phyloP scores from a whole-genome alignment of 1,140 invertebrate species.

The Lepidurus apus region DNA sequence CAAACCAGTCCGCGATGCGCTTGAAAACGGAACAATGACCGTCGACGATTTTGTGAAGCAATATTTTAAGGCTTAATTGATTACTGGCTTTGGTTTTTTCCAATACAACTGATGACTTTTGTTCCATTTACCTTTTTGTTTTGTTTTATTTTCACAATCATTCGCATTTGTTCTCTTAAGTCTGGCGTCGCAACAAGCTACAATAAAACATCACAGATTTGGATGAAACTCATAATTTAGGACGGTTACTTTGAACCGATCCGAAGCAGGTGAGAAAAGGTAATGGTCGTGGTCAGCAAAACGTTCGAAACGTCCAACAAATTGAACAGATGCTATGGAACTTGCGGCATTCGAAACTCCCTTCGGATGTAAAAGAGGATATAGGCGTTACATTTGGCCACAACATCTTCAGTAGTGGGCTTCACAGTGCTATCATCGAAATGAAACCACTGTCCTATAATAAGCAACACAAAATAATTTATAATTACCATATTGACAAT shows the following conservation, averaged over 20 bases:
- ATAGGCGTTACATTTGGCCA: slow-evolving; percentile 75
- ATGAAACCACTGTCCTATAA: slow-evolving; percentile 65
- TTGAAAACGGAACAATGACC: not conserved
- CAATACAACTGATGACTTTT: not conserved
- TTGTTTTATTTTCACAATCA: not conserved
- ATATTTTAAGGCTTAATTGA: not conserved
- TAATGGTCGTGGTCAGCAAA: slow-evolving; percentile 40
- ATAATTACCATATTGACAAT: not conserved
- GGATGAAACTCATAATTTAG: not conserved
- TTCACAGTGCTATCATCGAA: slow-evolving; percentile 85
- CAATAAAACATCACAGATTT: slow-evolving; percentile 1
- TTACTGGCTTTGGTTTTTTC: not conserved
- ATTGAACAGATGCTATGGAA: slow-evolving; percentile 26
- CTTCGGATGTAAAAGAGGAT: slow-evolving; percentile 77
- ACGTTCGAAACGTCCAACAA: slow-evolving; percentile 41
- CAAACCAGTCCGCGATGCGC: not conserved
- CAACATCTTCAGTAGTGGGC: slow-evolving; percentile 59
- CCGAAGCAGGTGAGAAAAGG: not conserved
- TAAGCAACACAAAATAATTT: slow-evolving; percentile 44
- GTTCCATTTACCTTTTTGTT: not conserved
- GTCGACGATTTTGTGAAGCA: not conserved
- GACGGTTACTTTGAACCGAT: not conserved
- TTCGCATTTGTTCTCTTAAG: not conserved
- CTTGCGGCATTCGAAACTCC: slow-evolving; percentile 47
- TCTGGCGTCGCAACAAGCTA: not conserved